phyloP scores from a whole-genome alignment of 2,888 invertebrate genomes.

The Galerucella pusilla region DNA sequence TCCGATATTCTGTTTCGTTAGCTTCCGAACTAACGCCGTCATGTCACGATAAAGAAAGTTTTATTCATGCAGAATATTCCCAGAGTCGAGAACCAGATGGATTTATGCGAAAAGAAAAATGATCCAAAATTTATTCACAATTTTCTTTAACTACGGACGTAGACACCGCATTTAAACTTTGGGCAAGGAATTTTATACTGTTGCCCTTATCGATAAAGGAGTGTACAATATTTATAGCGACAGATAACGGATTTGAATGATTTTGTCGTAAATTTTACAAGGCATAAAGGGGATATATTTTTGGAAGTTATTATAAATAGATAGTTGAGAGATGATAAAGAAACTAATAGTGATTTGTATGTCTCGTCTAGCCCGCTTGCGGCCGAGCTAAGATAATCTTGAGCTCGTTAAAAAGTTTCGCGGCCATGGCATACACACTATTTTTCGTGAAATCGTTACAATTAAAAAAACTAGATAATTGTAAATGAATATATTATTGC shows the following conservation, averaged over 20 bases:
- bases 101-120: slow-evolving; percentile 9
- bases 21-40: not conserved
- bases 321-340: too few relatives aligned
- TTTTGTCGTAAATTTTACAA: too few relatives aligned
- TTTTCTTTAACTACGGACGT: not conserved
- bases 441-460: too few relatives aligned
- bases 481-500: too few relatives aligned
- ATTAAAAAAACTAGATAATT: too few relatives aligned
- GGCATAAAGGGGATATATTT: too few relatives aligned
- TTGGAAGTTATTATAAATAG: too few relatives aligned
- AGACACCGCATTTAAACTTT: slow-evolving; percentile 1
- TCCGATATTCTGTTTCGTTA: not conserved
- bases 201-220: not conserved
- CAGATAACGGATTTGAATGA: not conserved
- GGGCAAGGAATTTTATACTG: not conserved
- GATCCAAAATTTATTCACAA: not conserved
- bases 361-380: too few relatives aligned
- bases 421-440: too few relatives aligned
- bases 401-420: too few relatives aligned
- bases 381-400: too few relatives aligned
- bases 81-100: not conserved
- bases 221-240: not conserved
- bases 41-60: not conserved
- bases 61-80: slow-evolving; percentile 8
- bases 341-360: too few relatives aligned